Conservation (phyloP, 2,113 vertebrate species). For the Sander vitreus region DNA sequence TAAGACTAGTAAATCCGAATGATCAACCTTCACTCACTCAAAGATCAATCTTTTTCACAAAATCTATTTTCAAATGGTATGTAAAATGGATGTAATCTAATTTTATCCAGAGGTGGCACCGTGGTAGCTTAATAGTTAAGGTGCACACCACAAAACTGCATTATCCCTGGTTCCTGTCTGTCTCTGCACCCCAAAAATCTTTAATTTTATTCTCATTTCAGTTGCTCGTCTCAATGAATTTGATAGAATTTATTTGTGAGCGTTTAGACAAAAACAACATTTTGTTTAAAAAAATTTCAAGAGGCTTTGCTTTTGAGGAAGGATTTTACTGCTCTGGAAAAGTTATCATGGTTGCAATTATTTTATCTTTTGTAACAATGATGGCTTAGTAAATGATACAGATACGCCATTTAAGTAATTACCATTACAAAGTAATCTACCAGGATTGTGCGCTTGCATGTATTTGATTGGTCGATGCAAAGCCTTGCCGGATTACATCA, state of each 20-base stretch:
- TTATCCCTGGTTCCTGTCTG: neutral
- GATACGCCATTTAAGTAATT: neutral
- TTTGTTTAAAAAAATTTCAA: neutral
- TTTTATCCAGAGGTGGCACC: neutral
- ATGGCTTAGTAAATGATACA: neutral
- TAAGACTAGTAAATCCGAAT: neutral
- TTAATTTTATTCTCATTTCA: neutral
- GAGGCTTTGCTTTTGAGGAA: neutral
- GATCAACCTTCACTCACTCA: no score
- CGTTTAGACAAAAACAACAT: neutral
- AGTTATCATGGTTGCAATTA: neutral
- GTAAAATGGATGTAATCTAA: neutral
- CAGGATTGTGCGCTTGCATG: neutral
- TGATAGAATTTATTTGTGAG: neutral
- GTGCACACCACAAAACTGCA: neutral
- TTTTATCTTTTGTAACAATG: neutral
- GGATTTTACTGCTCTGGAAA: neutral
- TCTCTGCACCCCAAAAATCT: neutral
- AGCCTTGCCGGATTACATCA: no score
- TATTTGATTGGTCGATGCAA: neutral
- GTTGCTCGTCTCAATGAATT: neutral
- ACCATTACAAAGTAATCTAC: neutral
- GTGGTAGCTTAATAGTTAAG: neutral
- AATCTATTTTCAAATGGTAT: conserved; percentile 3
- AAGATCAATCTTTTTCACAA: neutral